Conservation (phyloP, 2,888 invertebrate species). For the Drosophila quinaria region DNA sequence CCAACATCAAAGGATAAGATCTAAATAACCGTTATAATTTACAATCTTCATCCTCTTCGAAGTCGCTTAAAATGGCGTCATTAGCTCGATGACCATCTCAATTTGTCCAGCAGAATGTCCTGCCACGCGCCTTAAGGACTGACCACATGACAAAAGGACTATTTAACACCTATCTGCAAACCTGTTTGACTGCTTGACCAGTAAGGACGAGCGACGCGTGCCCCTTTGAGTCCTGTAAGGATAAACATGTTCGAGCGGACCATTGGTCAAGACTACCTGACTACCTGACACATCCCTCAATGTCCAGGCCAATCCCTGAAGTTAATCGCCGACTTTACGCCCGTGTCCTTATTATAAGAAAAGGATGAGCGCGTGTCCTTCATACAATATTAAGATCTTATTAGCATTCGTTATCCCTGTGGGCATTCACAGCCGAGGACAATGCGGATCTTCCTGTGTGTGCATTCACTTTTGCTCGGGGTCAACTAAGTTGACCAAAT, state of each 20-base stretch:
- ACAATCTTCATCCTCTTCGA: conserved; percentile 1
- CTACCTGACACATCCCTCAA: conserved; percentile 42
- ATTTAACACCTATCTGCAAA: conserved; percentile 48
- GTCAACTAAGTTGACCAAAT: conserved; percentile 56
- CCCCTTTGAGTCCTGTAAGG: conserved; percentile 28
- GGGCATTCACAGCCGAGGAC: conserved; percentile 8
- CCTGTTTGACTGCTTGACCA: conserved; percentile 69
- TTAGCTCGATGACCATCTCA: conserved; percentile 47
- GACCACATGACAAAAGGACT: conserved; percentile 43
- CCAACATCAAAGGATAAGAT: conserved; percentile 23
- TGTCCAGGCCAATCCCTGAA: conserved; percentile 23
- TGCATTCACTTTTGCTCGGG: conserved; percentile 30
- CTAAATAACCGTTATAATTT: conserved; percentile 73
- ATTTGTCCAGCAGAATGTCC: conserved; percentile 27
- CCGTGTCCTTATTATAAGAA: conserved; percentile 35
- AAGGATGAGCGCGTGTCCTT: conserved; percentile 46
- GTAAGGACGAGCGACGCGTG: conserved; percentile 32
- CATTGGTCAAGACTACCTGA: conserved; percentile 64
- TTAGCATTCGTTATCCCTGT: conserved; percentile 51
- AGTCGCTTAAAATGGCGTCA: conserved; percentile 31
- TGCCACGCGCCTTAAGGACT: conserved; percentile 60
- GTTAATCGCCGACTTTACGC: conserved; percentile 56
- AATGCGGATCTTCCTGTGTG: neutral
- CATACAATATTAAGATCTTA: conserved; percentile 49
- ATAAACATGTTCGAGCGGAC: conserved; percentile 37